A percentile compares a stretch with the other conserved stretches of the same genome.
Evolutionary conservation across 2,888 invertebrate species (phyloP).

Genomic region (Leucophenga maculata): DNA sequence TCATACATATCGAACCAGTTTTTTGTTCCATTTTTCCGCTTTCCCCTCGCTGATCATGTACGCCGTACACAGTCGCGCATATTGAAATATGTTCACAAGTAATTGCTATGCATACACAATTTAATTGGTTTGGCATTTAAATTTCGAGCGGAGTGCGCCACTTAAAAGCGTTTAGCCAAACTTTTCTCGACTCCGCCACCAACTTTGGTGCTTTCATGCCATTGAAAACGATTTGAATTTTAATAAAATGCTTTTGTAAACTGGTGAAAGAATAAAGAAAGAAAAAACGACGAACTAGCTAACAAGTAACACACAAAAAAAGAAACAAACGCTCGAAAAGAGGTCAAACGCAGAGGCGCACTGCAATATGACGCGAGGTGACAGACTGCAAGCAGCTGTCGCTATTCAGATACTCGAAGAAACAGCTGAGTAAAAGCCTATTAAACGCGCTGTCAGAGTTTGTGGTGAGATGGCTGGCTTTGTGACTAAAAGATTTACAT

Average conservation of each 20-base stretch:
- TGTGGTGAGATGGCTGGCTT: not conserved
- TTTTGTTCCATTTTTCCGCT: not conserved
- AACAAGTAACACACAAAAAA: not conserved
- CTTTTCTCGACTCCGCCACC: not conserved
- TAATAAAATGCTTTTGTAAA: constrained; percentile 10
- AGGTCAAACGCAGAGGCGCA: not conserved
- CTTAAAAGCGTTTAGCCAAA: not conserved
- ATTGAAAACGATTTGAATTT: constrained; percentile 16
- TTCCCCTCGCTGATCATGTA: not conserved
- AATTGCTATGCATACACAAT: constrained; percentile 22
- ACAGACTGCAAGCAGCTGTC: not conserved
- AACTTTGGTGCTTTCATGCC: not conserved
- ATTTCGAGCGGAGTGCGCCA: not conserved
- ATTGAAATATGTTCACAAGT: constrained; percentile 12
- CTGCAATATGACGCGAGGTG: not conserved
- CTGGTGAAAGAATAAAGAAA: constrained; percentile 2
- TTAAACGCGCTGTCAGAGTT: constrained; percentile 11
- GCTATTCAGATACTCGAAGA: not conserved
- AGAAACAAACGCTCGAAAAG: not conserved
- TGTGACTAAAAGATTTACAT: not conserved
- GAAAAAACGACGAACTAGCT: not conserved
- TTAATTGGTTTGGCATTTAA: constrained; percentile 24
- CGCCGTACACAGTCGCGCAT: not conserved
- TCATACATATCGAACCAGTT: not conserved
- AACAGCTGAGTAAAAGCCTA: constrained; percentile 21